phyloP scores from a whole-genome alignment of 2,113 vertebrate species.

The Tenebrosternarchus preto region DNA sequence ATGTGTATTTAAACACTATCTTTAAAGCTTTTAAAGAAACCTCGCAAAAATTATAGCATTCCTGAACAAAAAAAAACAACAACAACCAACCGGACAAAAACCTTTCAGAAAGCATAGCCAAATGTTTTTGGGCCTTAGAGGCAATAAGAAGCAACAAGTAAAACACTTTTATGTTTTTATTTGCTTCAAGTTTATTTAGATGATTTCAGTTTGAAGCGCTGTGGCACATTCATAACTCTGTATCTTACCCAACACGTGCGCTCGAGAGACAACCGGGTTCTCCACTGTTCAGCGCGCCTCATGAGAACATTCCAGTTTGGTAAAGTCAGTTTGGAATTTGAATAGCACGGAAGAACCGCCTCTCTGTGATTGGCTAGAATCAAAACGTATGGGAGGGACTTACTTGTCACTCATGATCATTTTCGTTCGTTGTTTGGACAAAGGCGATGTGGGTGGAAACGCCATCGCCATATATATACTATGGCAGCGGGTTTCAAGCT shows the following conservation, averaged over 20 bases:
- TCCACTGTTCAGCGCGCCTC: constrained; percentile 52
- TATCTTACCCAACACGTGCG: constrained; percentile 10
- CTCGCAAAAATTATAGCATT: not conserved
- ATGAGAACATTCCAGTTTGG: constrained; percentile 77
- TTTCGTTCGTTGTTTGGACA: constrained; percentile 64
- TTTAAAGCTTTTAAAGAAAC: not conserved
- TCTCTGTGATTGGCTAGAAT: constrained; percentile 76
- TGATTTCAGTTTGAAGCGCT: not conserved
- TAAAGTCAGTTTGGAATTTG: constrained; percentile 77
- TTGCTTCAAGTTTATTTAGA: not conserved
- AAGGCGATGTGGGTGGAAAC: constrained; percentile 52
- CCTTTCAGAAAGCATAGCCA: not conserved
- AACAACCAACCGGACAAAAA: not conserved
- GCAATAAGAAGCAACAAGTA: not conserved
- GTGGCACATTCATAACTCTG: not conserved
- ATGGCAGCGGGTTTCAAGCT: constrained; percentile 66
- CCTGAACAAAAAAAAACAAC: not conserved
- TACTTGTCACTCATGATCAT: constrained; percentile 68
- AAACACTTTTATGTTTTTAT: not conserved
- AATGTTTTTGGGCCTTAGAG: not conserved
- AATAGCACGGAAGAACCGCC: constrained; percentile 77
- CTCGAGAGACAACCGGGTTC: constrained; percentile 5
- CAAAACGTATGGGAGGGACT: constrained; percentile 58
- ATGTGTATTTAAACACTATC: no score
- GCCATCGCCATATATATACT: constrained; percentile 68